phyloP scores from a whole-genome alignment of 2,797 vertebrate genomes.

The Coregonus ussuriensis region DNA sequence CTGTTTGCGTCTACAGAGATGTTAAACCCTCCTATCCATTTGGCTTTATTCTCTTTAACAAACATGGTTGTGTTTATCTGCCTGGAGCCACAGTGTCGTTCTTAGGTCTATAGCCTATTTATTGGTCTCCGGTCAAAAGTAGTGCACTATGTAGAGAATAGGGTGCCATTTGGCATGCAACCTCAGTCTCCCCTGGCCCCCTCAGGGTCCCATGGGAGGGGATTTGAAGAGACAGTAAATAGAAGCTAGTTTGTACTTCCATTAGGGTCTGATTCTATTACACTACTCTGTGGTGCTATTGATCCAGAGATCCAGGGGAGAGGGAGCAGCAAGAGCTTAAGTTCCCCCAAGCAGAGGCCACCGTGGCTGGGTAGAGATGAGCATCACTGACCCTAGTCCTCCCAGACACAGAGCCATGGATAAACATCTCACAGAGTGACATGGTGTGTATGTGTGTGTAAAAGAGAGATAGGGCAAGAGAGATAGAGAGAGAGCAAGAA shows the following conservation, averaged over 20 bases:
- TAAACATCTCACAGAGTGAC: neutral
- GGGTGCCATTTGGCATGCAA: neutral
- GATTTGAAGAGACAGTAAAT: conserved; percentile 65
- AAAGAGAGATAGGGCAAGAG: neutral
- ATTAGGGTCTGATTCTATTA: conserved; percentile 77
- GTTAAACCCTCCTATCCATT: neutral
- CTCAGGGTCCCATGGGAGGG: conserved; percentile 54
- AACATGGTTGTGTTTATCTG: neutral
- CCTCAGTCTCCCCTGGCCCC: conserved; percentile 51
- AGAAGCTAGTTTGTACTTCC: conserved; percentile 73
- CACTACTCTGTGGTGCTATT: conserved; percentile 53
- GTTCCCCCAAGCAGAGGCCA: conserved; percentile 46
- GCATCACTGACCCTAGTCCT: neutral
- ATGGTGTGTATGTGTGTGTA: neutral
- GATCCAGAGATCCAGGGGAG: conserved; percentile 59
- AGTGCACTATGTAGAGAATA: neutral
- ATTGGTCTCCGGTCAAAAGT: neutral
- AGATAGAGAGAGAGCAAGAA: too few relatives aligned
- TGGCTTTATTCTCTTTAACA: neutral
- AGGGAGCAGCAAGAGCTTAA: conserved; percentile 48
- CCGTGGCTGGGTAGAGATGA: conserved; percentile 37
- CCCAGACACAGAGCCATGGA: neutral
- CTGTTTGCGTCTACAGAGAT: neutral
- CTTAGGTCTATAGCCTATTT: neutral
- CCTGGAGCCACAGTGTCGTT: neutral